Conservation (phyloP, 1,140 invertebrate genomes). For the Sinella curviseta region DNA sequence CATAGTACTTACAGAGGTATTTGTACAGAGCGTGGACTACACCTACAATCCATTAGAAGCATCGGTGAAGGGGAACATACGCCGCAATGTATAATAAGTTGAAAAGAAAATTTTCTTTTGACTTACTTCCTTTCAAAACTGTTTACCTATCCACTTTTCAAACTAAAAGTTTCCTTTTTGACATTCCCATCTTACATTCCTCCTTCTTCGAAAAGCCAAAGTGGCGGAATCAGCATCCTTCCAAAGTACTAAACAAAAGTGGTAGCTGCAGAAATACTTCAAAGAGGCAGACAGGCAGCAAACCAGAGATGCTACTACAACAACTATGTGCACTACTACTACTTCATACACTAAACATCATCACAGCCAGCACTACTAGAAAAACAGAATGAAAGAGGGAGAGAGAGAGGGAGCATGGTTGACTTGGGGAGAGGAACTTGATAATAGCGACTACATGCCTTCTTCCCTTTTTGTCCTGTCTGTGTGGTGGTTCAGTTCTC, state of each 20-base stretch:
- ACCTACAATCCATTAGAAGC: neutral
- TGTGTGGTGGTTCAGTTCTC: neutral
- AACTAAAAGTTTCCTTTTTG: conserved; percentile 19
- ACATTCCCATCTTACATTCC: neutral
- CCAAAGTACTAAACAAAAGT: neutral
- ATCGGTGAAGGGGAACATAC: neutral
- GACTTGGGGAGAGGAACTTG: too few species aligned
- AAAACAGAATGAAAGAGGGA: too few species aligned
- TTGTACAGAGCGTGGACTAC: neutral
- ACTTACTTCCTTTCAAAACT: conserved; percentile 3
- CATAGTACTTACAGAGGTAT: neutral
- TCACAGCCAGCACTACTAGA: too few species aligned
- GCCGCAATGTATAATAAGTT: neutral
- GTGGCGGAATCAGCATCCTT: neutral
- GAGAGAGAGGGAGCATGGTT: too few species aligned
- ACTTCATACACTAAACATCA: too few species aligned
- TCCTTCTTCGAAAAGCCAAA: neutral
- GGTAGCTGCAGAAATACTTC: too few species aligned
- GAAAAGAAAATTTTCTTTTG: conserved; percentile 20
- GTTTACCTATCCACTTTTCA: conserved; percentile 11
- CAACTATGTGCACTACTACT: too few species aligned
- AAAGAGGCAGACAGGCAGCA: too few species aligned
- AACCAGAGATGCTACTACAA: too few species aligned
- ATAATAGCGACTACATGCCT: too few species aligned
- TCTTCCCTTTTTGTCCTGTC: too few species aligned